Conservation (phyloP, 2,113 vertebrate genomes). For the Phalacrocorax carbo region DNA sequence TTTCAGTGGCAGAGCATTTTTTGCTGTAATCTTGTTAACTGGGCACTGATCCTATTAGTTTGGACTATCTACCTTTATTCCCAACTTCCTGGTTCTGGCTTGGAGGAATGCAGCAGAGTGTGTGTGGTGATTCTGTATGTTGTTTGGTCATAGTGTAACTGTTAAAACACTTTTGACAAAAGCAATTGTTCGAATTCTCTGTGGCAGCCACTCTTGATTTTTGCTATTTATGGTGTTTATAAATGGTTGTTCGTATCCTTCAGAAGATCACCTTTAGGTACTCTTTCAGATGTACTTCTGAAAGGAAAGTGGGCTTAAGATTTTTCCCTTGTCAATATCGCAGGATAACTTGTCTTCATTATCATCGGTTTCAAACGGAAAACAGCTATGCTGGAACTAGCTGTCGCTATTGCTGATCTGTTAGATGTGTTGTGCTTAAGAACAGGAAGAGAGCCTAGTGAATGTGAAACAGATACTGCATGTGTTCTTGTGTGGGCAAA, state of each 20-base stretch:
- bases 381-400: neutral
- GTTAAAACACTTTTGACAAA: neutral
- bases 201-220: neutral
- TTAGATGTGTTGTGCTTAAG: neutral
- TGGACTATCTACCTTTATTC: neutral
- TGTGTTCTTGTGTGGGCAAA: neutral
- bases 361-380: neutral
- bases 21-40: conserved; percentile 38
- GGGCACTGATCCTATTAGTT: conserved; percentile 20
- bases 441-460: neutral
- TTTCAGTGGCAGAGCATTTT: conserved; percentile 38
- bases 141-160: neutral
- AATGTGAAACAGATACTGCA: neutral
- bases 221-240: neutral
- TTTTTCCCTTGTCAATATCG: neutral
- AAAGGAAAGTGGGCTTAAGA: neutral
- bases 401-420: neutral
- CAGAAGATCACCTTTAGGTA: neutral
- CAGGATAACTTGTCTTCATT: neutral
- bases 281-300: neutral
- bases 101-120: neutral
- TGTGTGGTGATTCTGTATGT: neutral
- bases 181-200: neutral
- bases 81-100: neutral
- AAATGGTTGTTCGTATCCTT: neutral